A percentile compares a stretch with the other conserved stretches of the same genome.
Conservation (phyloP, 1,140 invertebrate species). For the Triops longicaudatus region DNA sequence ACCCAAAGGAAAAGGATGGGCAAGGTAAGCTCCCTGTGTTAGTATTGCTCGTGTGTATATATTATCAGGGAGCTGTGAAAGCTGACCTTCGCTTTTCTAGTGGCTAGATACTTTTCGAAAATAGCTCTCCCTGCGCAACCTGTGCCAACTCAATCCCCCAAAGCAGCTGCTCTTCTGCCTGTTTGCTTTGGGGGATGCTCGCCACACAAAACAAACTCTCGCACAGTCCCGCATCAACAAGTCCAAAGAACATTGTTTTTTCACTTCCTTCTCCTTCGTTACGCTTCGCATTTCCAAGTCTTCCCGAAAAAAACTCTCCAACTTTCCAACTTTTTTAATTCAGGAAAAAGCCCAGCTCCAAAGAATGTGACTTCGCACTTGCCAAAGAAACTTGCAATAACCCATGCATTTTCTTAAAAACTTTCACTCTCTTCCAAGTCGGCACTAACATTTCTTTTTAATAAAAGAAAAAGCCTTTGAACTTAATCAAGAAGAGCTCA, state of each 20-base stretch:
- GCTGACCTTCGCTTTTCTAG: not conserved
- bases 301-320: not conserved
- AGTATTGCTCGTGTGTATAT: not conserved
- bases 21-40: not conserved
- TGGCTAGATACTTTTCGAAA: conserved; percentile 8
- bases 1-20: no score
- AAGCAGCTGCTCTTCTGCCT: not conserved
- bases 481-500: not conserved
- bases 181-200: not conserved
- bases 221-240: conserved; percentile 10
- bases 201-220: not conserved
- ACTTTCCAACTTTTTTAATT: not conserved
- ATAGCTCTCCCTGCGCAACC: not conserved
- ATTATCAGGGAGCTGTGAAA: not conserved
- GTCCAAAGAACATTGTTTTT: not conserved
- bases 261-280: not conserved
- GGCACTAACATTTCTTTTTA: not conserved
- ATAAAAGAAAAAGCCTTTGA: not conserved
- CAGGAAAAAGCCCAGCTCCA: not conserved
- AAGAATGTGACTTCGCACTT: not conserved
- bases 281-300: not conserved
- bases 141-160: not conserved
- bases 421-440: not conserved
- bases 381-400: not conserved
- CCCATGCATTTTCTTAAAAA: not conserved